Percentiles rank a stretch among this genome's conserved stretches.
Conservation (phyloP, 1,140 invertebrate species). For the Drosophila ambigua region DNA sequence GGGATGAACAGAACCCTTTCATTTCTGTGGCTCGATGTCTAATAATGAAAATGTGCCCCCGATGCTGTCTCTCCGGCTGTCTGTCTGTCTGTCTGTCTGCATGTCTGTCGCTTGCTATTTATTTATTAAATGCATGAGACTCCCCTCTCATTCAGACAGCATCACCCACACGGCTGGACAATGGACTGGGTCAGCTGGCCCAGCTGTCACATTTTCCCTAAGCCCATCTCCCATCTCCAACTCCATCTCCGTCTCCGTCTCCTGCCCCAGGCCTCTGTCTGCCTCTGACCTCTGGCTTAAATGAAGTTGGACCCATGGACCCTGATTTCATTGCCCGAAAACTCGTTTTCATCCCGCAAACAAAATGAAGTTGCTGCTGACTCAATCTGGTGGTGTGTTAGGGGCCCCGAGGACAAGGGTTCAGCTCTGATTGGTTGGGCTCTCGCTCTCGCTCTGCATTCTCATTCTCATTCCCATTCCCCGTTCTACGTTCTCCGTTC, state of each 20-base stretch:
- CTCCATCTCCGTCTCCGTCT: background rate
- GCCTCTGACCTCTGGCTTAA: constrained; percentile 28
- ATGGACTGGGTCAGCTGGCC: constrained; percentile 68
- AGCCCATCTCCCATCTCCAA: constrained; percentile 27
- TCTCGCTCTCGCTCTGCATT: constrained; percentile 8
- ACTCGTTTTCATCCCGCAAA: constrained; percentile 37
- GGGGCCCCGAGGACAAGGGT: too few relatives aligned
- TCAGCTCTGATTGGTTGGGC: constrained; percentile 28
- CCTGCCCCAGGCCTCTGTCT: constrained; percentile 9
- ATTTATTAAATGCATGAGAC: constrained; percentile 72
- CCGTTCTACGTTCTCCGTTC: background rate
- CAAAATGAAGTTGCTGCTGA: constrained; percentile 42
- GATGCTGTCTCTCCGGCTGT: constrained; percentile 12
- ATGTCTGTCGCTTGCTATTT: constrained; percentile 68
- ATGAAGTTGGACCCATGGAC: constrained; percentile 37
- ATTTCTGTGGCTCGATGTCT: constrained; percentile 19
- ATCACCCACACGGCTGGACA: constrained; percentile 6
- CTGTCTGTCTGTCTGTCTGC: constrained; percentile 30
- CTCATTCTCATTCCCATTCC: background rate
- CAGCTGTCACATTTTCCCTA: constrained; percentile 76
- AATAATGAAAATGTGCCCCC: constrained; percentile 61
- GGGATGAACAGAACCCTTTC: constrained; percentile 55
- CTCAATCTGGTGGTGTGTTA: constrained; percentile 27
- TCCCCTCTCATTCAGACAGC: constrained; percentile 15
- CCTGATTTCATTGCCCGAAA: constrained; percentile 35